These are phyloP conservation scores for Sesamia nonagrioides DNA, from an alignment of 1,140 invertebrate species.

Conservation along the genomic window DNA sequence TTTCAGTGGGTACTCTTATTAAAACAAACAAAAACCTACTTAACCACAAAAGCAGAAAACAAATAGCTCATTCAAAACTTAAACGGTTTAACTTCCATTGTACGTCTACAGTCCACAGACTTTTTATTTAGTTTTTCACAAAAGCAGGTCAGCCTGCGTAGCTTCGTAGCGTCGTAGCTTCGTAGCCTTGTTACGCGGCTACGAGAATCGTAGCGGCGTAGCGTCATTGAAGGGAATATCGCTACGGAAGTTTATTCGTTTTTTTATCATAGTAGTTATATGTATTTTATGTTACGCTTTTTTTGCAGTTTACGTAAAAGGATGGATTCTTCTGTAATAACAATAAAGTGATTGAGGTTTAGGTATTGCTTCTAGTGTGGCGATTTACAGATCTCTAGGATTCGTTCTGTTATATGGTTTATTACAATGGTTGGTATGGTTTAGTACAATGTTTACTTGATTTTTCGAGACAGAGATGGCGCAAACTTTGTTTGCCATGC, in stretches of 20 bases:
- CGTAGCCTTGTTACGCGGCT: background rate
- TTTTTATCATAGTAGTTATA: conserved; percentile 13
- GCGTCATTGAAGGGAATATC: conserved; percentile 8
- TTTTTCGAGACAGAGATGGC: too few species aligned
- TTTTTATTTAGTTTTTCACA: conserved; percentile 38
- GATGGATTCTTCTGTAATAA: too few species aligned
- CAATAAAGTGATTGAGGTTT: background rate
- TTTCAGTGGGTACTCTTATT: background rate
- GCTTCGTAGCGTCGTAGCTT: conserved; percentile 5
- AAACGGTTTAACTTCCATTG: conserved; percentile 39
- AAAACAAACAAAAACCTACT: conserved; percentile 21
- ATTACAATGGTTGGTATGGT: too few species aligned
- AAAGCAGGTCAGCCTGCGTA: conserved; percentile 45
- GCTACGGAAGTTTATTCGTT: conserved; percentile 33
- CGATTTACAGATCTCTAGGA: too few species aligned
- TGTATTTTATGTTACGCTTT: background rate
- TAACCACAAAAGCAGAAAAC: conserved; percentile 1
- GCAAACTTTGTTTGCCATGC: too few species aligned
- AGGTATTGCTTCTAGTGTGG: background rate
- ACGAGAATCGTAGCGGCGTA: conserved; percentile 7
- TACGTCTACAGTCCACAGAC: conserved; percentile 21
- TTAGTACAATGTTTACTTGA: too few species aligned
- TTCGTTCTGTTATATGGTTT: too few species aligned
- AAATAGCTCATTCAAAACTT: conserved; percentile 34
- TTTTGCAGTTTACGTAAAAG: conserved; percentile 28